These are phyloP conservation scores for Dinomys branickii DNA, from an alignment of 2,113 vertebrate genomes.

Conservation along the genomic window DNA sequence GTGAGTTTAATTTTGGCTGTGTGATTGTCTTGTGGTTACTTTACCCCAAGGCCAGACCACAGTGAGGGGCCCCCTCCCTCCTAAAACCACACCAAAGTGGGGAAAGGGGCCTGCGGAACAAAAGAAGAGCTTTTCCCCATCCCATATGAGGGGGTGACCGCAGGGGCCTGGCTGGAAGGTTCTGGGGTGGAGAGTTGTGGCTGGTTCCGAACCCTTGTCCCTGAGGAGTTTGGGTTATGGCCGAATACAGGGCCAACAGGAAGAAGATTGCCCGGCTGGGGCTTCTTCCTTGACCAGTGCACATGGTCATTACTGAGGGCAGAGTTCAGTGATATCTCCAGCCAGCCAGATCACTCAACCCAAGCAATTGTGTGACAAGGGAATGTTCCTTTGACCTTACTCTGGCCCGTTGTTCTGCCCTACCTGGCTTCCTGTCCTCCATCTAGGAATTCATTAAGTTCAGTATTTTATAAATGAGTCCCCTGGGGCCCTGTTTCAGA, in stretches of 20 bases:
- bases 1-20: slow-evolving; percentile 19
- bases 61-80: neutral
- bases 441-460: neutral
- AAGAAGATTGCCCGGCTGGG: too few relatives aligned
- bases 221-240: neutral
- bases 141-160: neutral
- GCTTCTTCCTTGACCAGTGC: neutral
- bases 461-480: neutral
- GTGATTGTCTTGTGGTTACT: slow-evolving; percentile 58
- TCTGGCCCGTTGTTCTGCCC: neutral
- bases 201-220: neutral
- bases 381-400: neutral
- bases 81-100: slow-evolving; percentile 52
- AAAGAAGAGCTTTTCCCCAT: neutral
- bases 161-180: neutral
- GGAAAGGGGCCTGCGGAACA: neutral
- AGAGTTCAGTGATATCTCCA: rapidly evolving
- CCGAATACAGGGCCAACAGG: rapidly evolving
- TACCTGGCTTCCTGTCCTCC: neutral
- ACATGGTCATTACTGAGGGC: neutral
- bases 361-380: neutral
- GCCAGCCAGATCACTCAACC: neutral
- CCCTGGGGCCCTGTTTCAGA: neutral
- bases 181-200: neutral
- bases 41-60: slow-evolving; percentile 53